Conservation (phyloP, 2,113 vertebrate genomes). For the Formicarius rufipectus region DNA sequence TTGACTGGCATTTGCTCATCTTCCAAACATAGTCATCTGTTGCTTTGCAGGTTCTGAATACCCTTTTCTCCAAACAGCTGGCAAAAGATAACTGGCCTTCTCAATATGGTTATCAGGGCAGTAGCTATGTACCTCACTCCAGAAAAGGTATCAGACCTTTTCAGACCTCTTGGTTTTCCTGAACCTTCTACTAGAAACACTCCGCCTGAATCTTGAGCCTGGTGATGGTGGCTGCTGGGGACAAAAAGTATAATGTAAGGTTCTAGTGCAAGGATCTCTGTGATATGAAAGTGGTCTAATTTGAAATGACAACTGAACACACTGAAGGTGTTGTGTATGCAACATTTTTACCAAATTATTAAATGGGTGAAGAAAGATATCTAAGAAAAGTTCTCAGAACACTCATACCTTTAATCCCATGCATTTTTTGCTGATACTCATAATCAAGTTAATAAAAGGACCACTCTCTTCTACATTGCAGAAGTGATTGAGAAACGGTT, state of each 20-base stretch:
- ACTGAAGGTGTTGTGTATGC: background rate
- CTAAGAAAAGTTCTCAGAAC: background rate
- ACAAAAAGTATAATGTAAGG: background rate
- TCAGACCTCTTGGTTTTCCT: background rate
- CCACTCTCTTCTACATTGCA: background rate
- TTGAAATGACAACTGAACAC: background rate
- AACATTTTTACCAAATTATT: background rate
- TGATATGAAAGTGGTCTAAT: background rate
- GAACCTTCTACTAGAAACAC: background rate
- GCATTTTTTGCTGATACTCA: background rate
- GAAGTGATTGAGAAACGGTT: background rate
- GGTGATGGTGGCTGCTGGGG: background rate
- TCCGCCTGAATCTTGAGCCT: background rate
- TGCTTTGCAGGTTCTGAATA: background rate
- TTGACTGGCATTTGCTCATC: background rate
- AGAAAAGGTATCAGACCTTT: background rate
- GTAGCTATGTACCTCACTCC: background rate
- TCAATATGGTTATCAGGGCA: accelerated
- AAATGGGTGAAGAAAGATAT: background rate
- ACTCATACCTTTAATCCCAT: background rate
- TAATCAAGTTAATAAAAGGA: background rate
- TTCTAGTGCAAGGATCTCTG: background rate
- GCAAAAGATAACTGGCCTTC: background rate
- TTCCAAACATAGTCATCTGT: background rate
- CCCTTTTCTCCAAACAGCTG: background rate